Conservation (phyloP, 2,888 invertebrate genomes). For the Temnothorax unifasciatus region DNA sequence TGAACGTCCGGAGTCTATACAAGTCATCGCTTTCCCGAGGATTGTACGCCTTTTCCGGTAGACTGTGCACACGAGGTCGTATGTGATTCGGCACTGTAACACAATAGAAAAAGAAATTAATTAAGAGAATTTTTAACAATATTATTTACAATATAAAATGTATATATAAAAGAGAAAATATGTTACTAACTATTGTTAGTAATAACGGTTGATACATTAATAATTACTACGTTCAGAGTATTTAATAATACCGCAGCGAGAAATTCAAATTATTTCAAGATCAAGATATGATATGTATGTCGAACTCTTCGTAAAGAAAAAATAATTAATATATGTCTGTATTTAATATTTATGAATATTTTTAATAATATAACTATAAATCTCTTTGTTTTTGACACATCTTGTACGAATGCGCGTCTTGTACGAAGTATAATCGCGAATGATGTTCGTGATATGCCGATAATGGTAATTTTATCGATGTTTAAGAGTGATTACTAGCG, state of each 20-base stretch:
- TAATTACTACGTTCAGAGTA: neutral
- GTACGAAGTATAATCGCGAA: neutral
- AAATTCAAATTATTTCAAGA: neutral
- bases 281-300: neutral
- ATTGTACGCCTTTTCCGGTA: conserved; percentile 95
- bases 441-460: neutral
- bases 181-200: neutral
- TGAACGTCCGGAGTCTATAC: conserved; percentile 94
- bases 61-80: conserved; percentile 93
- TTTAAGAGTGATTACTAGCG: neutral
- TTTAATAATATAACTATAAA: neutral
- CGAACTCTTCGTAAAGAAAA: neutral
- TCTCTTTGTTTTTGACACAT: neutral
- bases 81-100: conserved; percentile 93
- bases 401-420: neutral
- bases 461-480: neutral
- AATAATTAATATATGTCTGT: neutral
- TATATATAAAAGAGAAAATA: neutral
- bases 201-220: neutral
- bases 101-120: conserved; percentile 29
- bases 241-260: neutral
- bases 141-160: neutral
- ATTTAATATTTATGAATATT: neutral
- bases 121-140: neutral
- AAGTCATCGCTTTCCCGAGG: conserved; percentile 94